Base-by-base conservation (phyloP, 2,797 vertebrate genomes). In the Typhlichthys subterraneus region DNA sequence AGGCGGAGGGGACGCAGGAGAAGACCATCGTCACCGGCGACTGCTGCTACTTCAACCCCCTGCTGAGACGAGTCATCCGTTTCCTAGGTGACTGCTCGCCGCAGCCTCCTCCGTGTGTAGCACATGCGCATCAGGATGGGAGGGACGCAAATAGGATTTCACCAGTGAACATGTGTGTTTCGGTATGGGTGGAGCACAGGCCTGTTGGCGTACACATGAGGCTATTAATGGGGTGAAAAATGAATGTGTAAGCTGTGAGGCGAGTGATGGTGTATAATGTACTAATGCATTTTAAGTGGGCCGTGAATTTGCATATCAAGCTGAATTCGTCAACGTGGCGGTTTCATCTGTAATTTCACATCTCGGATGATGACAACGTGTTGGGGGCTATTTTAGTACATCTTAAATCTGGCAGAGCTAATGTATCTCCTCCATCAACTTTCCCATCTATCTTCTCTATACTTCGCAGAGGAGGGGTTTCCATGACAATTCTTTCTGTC, bases 41-140 rank as follows among this genome's bases (percentile, higher is more conserved):
- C 76, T 96, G 95, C 89, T 96, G 95, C 82, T 94, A 93, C 83
- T 95, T 95, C 86, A 95, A 93, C 69, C 93, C 95, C 19, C 87
- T 94, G 0, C 90, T 96, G 55, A 89, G 95, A 33, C 92, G 94
- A 67, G 88, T 95, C 8, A 89, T 96, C 14, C 93, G 95, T 64
- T 96, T 96, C 78, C 82, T 95, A 54, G 95, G 95, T 96, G 82
- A 84, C 50, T 60, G 11, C 13, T 9, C 33, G 33, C 33, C 8
- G 33, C 8, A 38, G 33, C 33, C 23, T 29, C 4, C 23, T 38
- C 33, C 5, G 8, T 9, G 7, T 38, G 33, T 38, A 9, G 33
- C 33, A 1, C 33, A 9, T 0, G 23, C 8, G 53, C 47, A 51
- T 45, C 15, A 33, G 60, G 12, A 5, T 12, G 6, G 38, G 57